Evolutionary conservation across 2,113 vertebrate species (phyloP).

Genomic region (Triplophysa dalaica): DNA sequence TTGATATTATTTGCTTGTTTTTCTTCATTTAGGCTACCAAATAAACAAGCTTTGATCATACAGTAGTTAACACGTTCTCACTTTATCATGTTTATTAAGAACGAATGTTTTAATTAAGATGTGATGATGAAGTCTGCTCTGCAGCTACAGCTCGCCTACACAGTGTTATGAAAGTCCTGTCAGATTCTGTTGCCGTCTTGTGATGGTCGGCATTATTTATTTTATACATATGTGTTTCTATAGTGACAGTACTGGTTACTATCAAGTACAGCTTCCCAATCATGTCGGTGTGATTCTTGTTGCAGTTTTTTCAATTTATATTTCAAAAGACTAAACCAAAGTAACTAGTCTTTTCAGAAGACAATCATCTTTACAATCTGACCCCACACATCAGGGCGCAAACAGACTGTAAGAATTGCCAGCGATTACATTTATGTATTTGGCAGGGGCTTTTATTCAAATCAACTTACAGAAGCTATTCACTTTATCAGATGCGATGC

Average conservation of each 20-base stretch:
- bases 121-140: conserved; percentile 16
- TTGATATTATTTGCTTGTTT: background rate
- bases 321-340: background rate
- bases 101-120: conserved; percentile 7
- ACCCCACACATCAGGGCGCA: background rate
- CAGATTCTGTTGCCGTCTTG: conserved; percentile 5
- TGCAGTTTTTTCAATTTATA: background rate
- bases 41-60: background rate
- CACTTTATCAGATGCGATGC: too few relatives aligned
- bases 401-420: background rate
- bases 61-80: background rate
- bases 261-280: conserved; percentile 6
- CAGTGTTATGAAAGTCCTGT: conserved; percentile 28
- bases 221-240: conserved; percentile 29
- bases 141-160: conserved; percentile 18
- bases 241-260: conserved; percentile 25
- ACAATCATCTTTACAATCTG: background rate
- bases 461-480: too few relatives aligned
- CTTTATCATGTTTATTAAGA: background rate
- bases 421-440: background rate
- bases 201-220: conserved; percentile 28
- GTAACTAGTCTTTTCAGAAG: background rate
- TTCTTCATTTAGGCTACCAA: background rate
- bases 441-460: too few relatives aligned
- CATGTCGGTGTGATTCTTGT: background rate